Evolutionary conservation across 92 coral and sea anemone genomes (phyloP), one percentile per base, ranked within the genome.

Genomic region (Bergia sp.): DNA sequence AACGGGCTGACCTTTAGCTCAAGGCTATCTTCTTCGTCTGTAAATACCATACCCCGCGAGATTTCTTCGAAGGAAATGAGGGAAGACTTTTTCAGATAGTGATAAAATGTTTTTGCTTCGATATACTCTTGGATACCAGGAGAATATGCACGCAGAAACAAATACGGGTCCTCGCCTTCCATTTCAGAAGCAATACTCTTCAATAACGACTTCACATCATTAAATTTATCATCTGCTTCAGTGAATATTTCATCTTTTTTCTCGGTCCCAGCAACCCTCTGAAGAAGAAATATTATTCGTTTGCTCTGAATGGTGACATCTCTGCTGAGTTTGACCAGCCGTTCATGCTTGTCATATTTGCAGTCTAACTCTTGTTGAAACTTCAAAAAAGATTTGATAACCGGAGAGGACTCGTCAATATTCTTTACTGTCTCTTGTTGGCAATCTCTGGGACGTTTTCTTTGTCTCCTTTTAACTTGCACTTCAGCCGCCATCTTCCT

Each of bases 241-340:
- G 91, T 82, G 23, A 96, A 82, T 49, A 92, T 82, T 36, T 86
- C 76, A 15, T 92, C 95, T 36, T 77, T 87, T n/a, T 89, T 91
- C 37, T 90, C 92, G 11, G 92, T 90, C 21, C 98, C 99, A 72
- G 93, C 88, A 11, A 90, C 91, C 16, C 99, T 88, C 18, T 97
- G 98, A 53, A 97, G 90, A 44, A 88, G 90, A 77, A 94, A 97
- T 10, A 97, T 97, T 15, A 91, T 91, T 8, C 98, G 91, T 75
- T 97, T 97, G 82, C 98, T 97, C 20, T 95, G 95, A 16, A 96
- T 96, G 67, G 99, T 95, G 79, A 97, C 86, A 89, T 97, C 99
- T 80, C 99, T 84, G 91, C 99, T 93, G 72, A 91, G 82, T 88
- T 97, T 97, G n/a, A 97, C 98, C 37, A 97, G 88, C 47, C 99